Base-by-base conservation (phyloP, 2,888 invertebrate genomes). In the Tupiocoris notatus region DNA sequence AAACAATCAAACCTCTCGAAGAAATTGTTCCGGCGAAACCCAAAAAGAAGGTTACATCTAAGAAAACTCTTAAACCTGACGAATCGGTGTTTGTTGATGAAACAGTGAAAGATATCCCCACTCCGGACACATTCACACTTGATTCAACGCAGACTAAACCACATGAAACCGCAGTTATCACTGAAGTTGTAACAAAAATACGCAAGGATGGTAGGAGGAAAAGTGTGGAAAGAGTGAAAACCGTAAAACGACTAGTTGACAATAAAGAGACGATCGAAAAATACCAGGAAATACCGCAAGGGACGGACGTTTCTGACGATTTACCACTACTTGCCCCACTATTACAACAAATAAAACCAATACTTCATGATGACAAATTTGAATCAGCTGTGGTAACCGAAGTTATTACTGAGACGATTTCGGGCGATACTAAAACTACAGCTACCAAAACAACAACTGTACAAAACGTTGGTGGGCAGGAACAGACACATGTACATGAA, bases 331-430 rank as follows among this genome's bases (percentile, higher is more conserved):
- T 76, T 18, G 74, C 77, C 80, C 80, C 81, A 66, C 81, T 80
- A 81, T 81, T 82, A 78, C 81, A 80, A 76, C 82, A 81, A 80
- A 81, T 82, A 62, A 82, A 80, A 79, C 71, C 79, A 56, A 59
- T 65, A 20, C 22, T 70, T 21, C 73, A 75, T 7, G 82, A 84
- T 78, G 83, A 83, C 76, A 80, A 83, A 21, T 85, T 86, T 24
- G 84, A 85, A 80, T 82, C 84, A 78, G 83, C 86, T 0, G 83
- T 84, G 79, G 82, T 83, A 1, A 82, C 81, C 3, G 81, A 83
- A 61, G 80, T 82, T 9, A 79, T 81, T 39, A 83, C 83, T 7
- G 82, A 82, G 24, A 62, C 54, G 20, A 70, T 75, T 7, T 75
- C 73, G 57, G 78, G 64, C 2, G 68, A 68, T 17, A 24, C 58